Conservation (phyloP, 30 jellyfish, hydroid and myxozoan species). For the Hydractinia symbiolongicarpus region DNA sequence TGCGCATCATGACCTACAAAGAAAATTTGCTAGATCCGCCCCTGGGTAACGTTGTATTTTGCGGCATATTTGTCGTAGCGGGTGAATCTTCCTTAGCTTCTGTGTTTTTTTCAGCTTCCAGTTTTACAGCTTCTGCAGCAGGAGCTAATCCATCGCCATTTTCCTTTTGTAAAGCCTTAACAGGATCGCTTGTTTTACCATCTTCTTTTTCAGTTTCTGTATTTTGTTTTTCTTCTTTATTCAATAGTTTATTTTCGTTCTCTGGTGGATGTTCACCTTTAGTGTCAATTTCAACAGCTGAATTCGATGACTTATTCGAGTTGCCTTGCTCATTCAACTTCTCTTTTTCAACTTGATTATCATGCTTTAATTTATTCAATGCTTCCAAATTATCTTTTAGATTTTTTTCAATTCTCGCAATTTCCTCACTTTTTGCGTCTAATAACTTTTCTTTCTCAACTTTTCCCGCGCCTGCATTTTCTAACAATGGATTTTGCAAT, state of each 20-base stretch:
- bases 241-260: background rate
- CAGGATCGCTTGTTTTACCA: too few species aligned
- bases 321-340: background rate
- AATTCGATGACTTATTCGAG: background rate
- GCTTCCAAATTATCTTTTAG: constrained; percentile 9
- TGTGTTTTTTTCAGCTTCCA: too few species aligned
- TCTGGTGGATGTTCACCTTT: background rate
- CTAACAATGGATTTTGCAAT: too few species aligned
- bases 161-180: too few species aligned
- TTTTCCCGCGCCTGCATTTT: background rate
- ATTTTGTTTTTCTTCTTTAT: background rate
- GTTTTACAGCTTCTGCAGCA: too few species aligned
- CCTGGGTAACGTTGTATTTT: too few species aligned
- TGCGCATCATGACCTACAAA: too few species aligned
- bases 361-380: constrained; percentile 1
- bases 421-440: constrained; percentile 12
- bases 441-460: background rate
- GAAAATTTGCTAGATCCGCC: too few species aligned
- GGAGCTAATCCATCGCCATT: too few species aligned
- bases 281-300: background rate
- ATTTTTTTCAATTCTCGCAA: constrained; percentile 14
- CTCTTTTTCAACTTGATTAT: background rate
- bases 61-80: too few species aligned
- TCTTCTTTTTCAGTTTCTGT: background rate
- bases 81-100: too few species aligned